Percentiles rank a stretch among this genome's conserved stretches.
Conservation (phyloP, 2,797 vertebrate species). For the Coluber constrictor region DNA sequence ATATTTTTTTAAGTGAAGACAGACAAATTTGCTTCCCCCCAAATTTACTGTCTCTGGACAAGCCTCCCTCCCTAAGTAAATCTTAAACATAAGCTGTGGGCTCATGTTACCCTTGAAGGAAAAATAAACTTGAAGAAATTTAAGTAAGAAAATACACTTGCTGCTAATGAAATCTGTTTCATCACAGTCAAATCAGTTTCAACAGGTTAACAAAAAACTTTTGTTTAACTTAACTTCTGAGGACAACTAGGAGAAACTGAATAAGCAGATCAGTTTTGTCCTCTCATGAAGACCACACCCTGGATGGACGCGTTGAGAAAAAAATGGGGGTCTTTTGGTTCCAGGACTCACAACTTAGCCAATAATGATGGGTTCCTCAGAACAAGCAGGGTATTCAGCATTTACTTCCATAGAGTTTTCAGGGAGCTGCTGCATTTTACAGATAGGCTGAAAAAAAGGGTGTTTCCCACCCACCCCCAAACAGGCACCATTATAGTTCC, state of each 20-base stretch:
- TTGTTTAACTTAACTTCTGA: slow-evolving; percentile 43
- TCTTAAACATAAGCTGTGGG: slow-evolving; percentile 61
- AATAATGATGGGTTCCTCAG: not conserved
- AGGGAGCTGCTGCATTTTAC: not conserved
- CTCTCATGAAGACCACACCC: slow-evolving; percentile 48
- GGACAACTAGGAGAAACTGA: slow-evolving; percentile 39
- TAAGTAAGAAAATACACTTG: slow-evolving; percentile 59
- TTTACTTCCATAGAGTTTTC: not conserved
- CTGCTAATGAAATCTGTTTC: slow-evolving; percentile 64
- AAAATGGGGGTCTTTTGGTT: not conserved
- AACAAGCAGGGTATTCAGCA: not conserved
- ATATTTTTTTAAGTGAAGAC: slow-evolving; percentile 51
- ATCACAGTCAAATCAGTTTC: slow-evolving; percentile 47
- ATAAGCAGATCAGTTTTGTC: slow-evolving; percentile 12
- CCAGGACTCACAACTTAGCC: not conserved
- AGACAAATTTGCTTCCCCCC: slow-evolving; percentile 54
- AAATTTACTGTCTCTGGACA: slow-evolving; percentile 62
- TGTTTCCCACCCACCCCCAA: not conserved
- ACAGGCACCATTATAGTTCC: not conserved
- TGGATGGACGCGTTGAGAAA: slow-evolving; percentile 35
- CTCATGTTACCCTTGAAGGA: slow-evolving; percentile 65
- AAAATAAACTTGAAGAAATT: slow-evolving; percentile 57
- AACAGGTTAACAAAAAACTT: slow-evolving; percentile 53
- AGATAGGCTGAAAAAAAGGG: not conserved
- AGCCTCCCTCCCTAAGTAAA: slow-evolving; percentile 62